These are phyloP conservation scores for Cryptocheilus praepositus DNA, from an alignment of 2,888 invertebrate species.

Conservation along the genomic window DNA sequence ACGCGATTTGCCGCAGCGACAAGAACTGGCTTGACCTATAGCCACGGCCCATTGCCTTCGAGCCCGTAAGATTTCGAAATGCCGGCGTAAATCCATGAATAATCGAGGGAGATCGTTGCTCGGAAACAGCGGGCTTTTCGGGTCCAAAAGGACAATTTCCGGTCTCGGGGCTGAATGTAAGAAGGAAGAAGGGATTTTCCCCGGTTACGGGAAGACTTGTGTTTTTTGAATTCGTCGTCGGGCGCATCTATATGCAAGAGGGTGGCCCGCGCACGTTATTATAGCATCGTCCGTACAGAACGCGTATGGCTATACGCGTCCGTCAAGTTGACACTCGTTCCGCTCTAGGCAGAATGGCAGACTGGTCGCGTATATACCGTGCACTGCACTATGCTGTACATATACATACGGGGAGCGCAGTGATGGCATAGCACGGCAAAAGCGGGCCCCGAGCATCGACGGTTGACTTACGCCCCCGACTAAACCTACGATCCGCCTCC, in stretches of 20 bases:
- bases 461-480: slow-evolving; percentile 54
- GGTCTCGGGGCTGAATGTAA: too few relatives aligned
- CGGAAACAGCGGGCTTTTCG: too few relatives aligned
- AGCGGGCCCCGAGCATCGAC: slow-evolving; percentile 52
- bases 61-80: too few relatives aligned
- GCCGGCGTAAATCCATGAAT: too few relatives aligned
- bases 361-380: slow-evolving; percentile 4
- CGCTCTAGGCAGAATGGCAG: slow-evolving; percentile 6
- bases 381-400: not conserved
- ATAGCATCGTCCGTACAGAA: too few relatives aligned
- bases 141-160: too few relatives aligned
- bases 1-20: not conserved
- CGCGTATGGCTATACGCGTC: not conserved
- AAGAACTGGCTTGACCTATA: not conserved
- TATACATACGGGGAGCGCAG: not conserved
- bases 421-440: slow-evolving; percentile 6
- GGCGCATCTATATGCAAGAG: too few relatives aligned
- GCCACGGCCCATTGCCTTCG: not conserved
- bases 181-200: too few relatives aligned
- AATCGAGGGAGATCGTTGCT: too few relatives aligned
- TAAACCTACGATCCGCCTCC: slow-evolving; percentile 25
- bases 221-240: too few relatives aligned
- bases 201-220: too few relatives aligned
- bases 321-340: slow-evolving; percentile 10
- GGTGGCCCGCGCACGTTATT: too few relatives aligned